Percentiles rank a stretch among this genome's conserved stretches.
These are phyloP conservation scores for Poeciliopsis infans DNA, from an alignment of 2,797 vertebrate genomes.

Conservation along the genomic window DNA sequence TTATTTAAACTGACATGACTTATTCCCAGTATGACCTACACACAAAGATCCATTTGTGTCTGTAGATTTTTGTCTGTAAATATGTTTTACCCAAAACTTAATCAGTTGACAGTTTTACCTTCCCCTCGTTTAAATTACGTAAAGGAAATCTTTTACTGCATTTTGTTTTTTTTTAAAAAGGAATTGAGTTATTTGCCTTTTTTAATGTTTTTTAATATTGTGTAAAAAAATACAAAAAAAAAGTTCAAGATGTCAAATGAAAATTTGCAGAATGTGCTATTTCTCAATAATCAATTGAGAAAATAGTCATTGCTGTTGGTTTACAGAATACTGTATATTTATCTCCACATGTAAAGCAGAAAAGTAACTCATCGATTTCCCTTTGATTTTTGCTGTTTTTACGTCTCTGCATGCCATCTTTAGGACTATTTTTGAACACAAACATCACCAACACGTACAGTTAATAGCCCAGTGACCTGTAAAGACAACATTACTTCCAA, in stretches of 20 bases:
- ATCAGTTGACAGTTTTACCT: too few relatives aligned
- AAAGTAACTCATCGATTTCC: background rate
- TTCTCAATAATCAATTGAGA: background rate
- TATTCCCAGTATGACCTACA: background rate
- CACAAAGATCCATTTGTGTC: background rate
- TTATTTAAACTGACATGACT: background rate
- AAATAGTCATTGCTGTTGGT: background rate
- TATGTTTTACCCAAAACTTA: too few relatives aligned
- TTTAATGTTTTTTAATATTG: too few relatives aligned
- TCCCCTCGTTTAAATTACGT: background rate
- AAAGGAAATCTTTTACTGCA: too few relatives aligned
- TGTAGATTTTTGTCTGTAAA: background rate
- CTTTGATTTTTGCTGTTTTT: background rate
- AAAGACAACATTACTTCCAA: constrained; percentile 46
- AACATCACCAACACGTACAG: constrained; percentile 25
- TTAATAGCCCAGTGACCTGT: constrained; percentile 50
- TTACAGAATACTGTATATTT: background rate
- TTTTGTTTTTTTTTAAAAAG: too few relatives aligned
- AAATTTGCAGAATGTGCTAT: too few relatives aligned
- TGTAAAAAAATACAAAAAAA: too few relatives aligned
- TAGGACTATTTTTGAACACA: constrained; percentile 10
- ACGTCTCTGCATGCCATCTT: background rate
- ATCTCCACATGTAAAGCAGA: constrained; percentile 4
- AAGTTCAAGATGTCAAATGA: too few relatives aligned
- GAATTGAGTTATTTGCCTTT: too few relatives aligned